Evolutionary conservation across 2,113 vertebrate species (phyloP), one percentile per base, ranked within the genome.

Genomic region (Nyctereutes procyonoides): DNA sequence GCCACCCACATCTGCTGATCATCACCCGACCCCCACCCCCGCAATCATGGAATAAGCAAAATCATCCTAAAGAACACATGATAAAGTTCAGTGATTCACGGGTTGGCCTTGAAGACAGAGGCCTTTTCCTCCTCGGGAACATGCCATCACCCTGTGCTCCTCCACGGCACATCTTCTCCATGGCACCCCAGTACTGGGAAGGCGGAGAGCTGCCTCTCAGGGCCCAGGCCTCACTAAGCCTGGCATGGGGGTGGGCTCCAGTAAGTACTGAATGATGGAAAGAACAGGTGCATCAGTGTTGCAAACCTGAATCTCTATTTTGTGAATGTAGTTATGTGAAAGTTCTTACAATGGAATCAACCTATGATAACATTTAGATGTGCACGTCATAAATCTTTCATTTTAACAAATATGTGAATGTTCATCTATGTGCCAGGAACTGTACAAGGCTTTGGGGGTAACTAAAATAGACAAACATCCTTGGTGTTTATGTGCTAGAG

Each of bases 161-260:
- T 1, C 6, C 16, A 58, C 4, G 4, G 60, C 0, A 5, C 6
- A 3, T 67, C 35, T 48, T 3, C 30, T 62, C 30, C 51, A 32
- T 0, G 1, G 0, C 3, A 3, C 19, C 32, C 48, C n/a, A 0
- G 51, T 11, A 24, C 22, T 2, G 7, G 3, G 26, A 69, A 65
- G 48, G n/a, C 38, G 1, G 8, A 1, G 28, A 79, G 32, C 53
- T 58, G 56, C 17, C 8, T 20, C 28, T 63, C 48, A 13, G 19
- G 9, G 5, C 14, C 19, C 19, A 1, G 28, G 51, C 55, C 55
- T 62, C 28, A 69, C 0, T 9, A 73, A 35, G 62, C 20, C 55
- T 19, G 7, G 15, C 3, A 4, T 24, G 8, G 26, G 10, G 26
- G 9, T 2, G 12, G 26, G 32, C n/a, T 80, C 51, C 51, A 19